Base-by-base conservation (phyloP, 2,888 invertebrate species). In the Microchrysa polita region DNA sequence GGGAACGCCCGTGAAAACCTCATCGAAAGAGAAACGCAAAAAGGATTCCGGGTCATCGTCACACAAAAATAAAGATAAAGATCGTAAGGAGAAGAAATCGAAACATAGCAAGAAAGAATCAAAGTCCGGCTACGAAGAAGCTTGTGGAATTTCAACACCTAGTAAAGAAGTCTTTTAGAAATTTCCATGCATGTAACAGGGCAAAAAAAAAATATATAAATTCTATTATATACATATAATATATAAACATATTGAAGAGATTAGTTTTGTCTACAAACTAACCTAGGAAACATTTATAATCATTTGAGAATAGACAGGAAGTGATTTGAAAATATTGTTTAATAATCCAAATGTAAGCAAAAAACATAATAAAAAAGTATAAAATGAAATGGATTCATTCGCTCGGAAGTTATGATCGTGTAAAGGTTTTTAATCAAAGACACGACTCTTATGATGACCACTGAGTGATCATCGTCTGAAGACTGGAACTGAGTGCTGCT, bases 121-220 rank as follows among this genome's bases (percentile, higher is more conserved):
- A 23, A 89, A 91, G 82, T 86, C 88, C 42, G 95, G 93, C 67
- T 96, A 96, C 81, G 96, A 96, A 84, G 95, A 95, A 86, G 93
- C 96, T 52, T 88, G 93, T 79, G 96, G 95, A 77, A 95, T 96
- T 81, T 95, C 95, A 61, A 96, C 95, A 52, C 95, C 96, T 12
- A 95, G 94, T 80, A 95, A 96, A 86, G 93, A 95, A 86, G 90
- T 93, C 81, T 85, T 88, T 82, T 88, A 88, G 81, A 16, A 20
- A 2, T 55, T 16, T 18, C 20, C 22, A 20, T 65, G 18, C 2
- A 44, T 61, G 18, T 67, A 73, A 61, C 67, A 69, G 48, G 12
- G n/a, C n/a, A n/a, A n/a, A n/a, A n/a, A n/a, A 61, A 61, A 34
- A 20, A 34, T 7, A 34, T 34, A 20, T 23, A 23, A 59, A 42